Evolutionary conservation across 2,113 vertebrate genomes (phyloP), one percentile per base, ranked within the genome.

Genomic region (Microcebus jonahi): DNA sequence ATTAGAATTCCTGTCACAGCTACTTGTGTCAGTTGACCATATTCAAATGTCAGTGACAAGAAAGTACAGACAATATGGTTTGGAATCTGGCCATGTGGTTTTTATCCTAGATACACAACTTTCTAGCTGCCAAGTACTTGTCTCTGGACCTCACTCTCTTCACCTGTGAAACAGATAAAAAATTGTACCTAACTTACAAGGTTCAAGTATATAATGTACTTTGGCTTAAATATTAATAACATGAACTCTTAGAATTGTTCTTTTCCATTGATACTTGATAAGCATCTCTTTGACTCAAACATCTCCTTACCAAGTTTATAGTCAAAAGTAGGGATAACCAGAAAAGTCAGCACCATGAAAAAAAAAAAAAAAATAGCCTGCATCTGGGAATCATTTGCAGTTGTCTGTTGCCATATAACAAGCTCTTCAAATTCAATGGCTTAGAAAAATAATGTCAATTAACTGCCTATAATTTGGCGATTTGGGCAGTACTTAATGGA

Each of bases 221-320:
- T 88, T 90, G 68, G n/a, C 70, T 97, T 95, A 83, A 89, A 29
- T 63, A 29, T 29, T 55, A 94, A 68, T 85, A 81, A n/a, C 27
- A 63, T 75, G 55, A 96, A 73, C 4, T 0, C 27, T 79, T 73
- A 55, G 20, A 89, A 57, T 73, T 63, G 6, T 31, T 80, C 45
- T 63, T 80, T 91, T 70, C 55, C 14, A 14, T 25, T 89, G 55
- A n/a, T 6, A 55, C 6, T 25, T 34, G 10, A 71, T 76, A 36
- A 85, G 10, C 4, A 68, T 10, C 8, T 27, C 45, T 65, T 55
- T 53, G 29, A 76, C 39, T 84, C 27, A 85, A 76, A 75, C n/a
- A 34, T 90, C n/a, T 84, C 20, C n/a, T 71, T 68, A 50, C 6
- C 57, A 53, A 71, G 61, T 53, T 59, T 20, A 55, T 21, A 80